These are phyloP conservation scores for Noctua janthina DNA, from an alignment of 2,888 invertebrate species.

Conservation along the genomic window DNA sequence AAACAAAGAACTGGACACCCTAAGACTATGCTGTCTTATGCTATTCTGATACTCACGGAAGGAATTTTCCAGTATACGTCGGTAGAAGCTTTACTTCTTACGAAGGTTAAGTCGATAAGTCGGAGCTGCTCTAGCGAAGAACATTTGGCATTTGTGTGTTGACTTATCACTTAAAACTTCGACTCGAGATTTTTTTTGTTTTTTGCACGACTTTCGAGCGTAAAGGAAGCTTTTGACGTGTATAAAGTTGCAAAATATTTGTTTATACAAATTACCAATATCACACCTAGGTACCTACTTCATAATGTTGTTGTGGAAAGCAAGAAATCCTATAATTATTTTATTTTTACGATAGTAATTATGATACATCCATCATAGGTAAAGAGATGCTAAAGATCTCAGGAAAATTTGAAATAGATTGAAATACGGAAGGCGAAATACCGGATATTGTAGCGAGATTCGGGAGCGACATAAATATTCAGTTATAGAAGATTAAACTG, in stretches of 20 bases:
- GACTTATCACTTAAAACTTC: slow-evolving; percentile 35
- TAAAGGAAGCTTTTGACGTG: background rate
- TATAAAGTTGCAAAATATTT: background rate
- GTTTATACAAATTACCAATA: background rate
- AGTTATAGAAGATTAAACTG: background rate
- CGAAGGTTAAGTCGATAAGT: slow-evolving; percentile 8
- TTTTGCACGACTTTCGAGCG: background rate
- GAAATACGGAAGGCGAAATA: background rate
- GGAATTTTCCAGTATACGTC: background rate
- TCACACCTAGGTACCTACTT: background rate
- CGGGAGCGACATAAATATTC: background rate
- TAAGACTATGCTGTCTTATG: too few species aligned
- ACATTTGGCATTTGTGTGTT: background rate
- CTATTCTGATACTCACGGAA: background rate
- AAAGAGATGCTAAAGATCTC: background rate
- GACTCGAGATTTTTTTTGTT: background rate
- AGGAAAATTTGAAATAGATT: background rate
- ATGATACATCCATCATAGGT: background rate
- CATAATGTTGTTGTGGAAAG: background rate
- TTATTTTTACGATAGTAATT: background rate
- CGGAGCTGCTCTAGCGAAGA: background rate
- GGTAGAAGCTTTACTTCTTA: background rate
- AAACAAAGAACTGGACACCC: slow-evolving; percentile 11
- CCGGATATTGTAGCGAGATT: background rate
- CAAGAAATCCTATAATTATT: background rate